Base-by-base conservation (phyloP, 2,797 vertebrate genomes). In the Hippopotamyrus pictus region DNA sequence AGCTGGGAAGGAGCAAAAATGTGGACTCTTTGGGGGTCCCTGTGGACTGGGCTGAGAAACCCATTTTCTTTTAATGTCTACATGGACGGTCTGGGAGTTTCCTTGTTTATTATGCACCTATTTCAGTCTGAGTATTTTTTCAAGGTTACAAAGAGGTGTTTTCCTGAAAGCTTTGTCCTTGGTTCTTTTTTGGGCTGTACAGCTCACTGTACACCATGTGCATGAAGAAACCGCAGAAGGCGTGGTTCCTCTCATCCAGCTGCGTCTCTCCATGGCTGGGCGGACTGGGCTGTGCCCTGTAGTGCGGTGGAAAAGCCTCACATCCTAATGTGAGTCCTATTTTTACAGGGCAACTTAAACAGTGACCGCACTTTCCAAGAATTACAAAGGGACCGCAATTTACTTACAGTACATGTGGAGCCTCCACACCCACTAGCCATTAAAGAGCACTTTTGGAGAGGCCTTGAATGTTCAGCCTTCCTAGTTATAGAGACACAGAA, bases 371-470 rank as follows among this genome's bases (percentile, higher is more conserved):
- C 85, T 37, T 53, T 88, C 90, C 91, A 93, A 90, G 89, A 92
- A 90, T 92, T 93, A 93, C 90, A 93, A 73, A 53, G 89, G 92
- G 91, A 92, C 90, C 91, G 73, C 92, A 91, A 94, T 94, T 94
- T 92, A 91, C 91, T 90, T 88, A 88, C 90, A 90, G 91, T 88
- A 79, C 90, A 89, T 90, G 57, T 76, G 89, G 91, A 86, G 87
- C 79, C 86, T 84, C 90, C 89, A 91, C 90, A 91, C 88, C 89
- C 54, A 51, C 89, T 89, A 33, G 90, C 76, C 91, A 92, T 92
- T 89, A 92, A 65, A 84, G 89, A 90, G 84, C 88, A 89, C 84
- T 88, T n/a, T 44, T 73, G 48, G 48, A 86, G 57, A n/a, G 57
- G 5, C 48, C 14, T 29, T 29, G 85, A 33, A 33, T 8, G 25